Conservation (phyloP, 1,140 invertebrate species). For the Brachionus plicatilis region DNA sequence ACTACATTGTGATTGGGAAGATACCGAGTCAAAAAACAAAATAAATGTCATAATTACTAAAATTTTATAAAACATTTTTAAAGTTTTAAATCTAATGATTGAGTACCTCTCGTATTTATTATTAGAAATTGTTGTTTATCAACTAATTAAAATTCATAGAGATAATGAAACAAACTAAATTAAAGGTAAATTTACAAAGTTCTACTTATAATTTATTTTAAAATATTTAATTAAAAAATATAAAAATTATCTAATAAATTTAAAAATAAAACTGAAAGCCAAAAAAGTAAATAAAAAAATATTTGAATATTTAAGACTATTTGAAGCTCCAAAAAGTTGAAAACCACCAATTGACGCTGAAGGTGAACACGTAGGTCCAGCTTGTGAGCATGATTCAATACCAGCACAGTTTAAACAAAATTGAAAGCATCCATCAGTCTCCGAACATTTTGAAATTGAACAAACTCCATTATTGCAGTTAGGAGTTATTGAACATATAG, state of each 20-base stretch:
- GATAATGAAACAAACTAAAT: not conserved
- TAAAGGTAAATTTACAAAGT: not conserved
- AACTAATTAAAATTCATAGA: not conserved
- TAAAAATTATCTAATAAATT: not conserved
- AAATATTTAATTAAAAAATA: not conserved
- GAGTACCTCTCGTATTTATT: not conserved
- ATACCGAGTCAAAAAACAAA: not conserved
- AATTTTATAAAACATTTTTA: not conserved
- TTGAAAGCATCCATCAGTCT: not conserved
- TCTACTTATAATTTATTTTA: not conserved
- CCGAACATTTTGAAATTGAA: conserved; percentile 8
- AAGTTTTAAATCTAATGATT: not conserved
- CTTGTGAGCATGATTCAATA: not conserved
- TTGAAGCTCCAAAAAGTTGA: not conserved
- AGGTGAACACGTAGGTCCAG: not conserved
- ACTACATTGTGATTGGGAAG: not conserved
- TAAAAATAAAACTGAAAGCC: not conserved
- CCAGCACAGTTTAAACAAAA: conserved; percentile 13
- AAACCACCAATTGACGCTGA: conserved; percentile 14
- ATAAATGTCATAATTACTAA: not conserved
- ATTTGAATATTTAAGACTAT: not conserved
- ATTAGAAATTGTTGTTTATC: not conserved
- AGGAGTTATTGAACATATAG: conserved; percentile 30
- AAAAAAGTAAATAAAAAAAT: not conserved
- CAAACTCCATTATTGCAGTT: conserved; percentile 5